These are phyloP conservation scores for Orchesellides sinensis DNA, from an alignment of 2,888 invertebrate genomes.

Conservation along the genomic window DNA sequence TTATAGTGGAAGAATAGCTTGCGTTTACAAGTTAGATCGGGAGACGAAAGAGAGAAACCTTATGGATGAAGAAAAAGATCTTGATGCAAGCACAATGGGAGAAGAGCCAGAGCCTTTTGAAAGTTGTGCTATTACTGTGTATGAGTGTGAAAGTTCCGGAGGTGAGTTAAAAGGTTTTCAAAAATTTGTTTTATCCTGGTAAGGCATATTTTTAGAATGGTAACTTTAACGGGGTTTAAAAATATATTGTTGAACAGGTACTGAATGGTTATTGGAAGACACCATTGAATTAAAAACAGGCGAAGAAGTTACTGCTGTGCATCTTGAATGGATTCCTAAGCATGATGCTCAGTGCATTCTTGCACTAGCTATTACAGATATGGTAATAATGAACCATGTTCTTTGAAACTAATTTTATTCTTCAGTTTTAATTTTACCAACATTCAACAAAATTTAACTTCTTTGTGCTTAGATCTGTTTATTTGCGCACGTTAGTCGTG, in stretches of 20 bases:
- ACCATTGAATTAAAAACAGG: slow-evolving; percentile 91
- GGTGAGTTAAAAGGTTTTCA: slow-evolving; percentile 79
- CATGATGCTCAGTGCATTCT: slow-evolving; percentile 99
- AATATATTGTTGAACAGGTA: slow-evolving; percentile 76
- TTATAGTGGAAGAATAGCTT: slow-evolving; percentile 97
- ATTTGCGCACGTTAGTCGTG: slow-evolving; percentile 74
- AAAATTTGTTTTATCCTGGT: not conserved
- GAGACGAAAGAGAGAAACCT: slow-evolving; percentile 72
- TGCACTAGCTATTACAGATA: slow-evolving; percentile 96
- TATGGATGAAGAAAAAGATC: slow-evolving; percentile 62
- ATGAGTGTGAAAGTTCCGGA: slow-evolving; percentile 99
- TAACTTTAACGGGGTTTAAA: not conserved
- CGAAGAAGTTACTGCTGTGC: slow-evolving; percentile 80
- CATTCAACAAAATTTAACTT: not conserved
- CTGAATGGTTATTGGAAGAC: slow-evolving; percentile 94
- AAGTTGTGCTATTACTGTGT: slow-evolving; percentile 87
- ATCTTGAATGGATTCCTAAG: slow-evolving; percentile 99
- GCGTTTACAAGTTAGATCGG: slow-evolving; percentile 95
- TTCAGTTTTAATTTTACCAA: not conserved
- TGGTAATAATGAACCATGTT: slow-evolving; percentile 77
- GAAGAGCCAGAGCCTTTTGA: slow-evolving; percentile 68
- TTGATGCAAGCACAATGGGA: slow-evolving; percentile 28
- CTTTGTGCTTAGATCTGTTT: slow-evolving; percentile 68
- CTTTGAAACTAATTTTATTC: not conserved
- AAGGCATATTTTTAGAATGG: not conserved